Conservation (phyloP, 2,797 vertebrate genomes). For the Pempheris klunzingeri region DNA sequence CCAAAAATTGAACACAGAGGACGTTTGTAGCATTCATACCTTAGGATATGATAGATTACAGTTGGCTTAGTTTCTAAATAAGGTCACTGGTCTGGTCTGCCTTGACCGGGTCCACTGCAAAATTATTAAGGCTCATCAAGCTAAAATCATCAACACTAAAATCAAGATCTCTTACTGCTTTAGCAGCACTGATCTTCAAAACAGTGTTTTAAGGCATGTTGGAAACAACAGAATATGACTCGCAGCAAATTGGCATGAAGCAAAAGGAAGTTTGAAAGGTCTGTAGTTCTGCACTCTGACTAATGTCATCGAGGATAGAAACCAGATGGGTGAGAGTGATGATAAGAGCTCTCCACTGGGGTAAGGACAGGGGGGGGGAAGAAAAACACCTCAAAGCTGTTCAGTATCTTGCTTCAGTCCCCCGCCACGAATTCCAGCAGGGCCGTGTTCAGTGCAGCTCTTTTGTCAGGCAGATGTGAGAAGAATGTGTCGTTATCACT, state of each 20-base stretch:
- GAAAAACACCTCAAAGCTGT: constrained; percentile 56
- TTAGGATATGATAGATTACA: not conserved
- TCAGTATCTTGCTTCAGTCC: constrained; percentile 39
- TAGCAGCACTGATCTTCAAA: not conserved
- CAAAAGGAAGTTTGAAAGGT: constrained; percentile 38
- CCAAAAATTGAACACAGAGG: not conserved
- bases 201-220: not conserved
- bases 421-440: constrained; percentile 38
- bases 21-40: not conserved
- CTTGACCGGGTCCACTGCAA: not conserved
- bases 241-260: constrained; percentile 22
- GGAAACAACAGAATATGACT: constrained; percentile 16
- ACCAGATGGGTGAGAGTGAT: constrained; percentile 74
- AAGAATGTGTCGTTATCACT: constrained; percentile 3
- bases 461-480: constrained; percentile 11
- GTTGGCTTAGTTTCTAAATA: not conserved
- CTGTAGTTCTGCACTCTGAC: constrained; percentile 40
- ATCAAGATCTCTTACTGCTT: not conserved
- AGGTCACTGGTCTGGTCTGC: not conserved
- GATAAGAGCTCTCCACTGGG: constrained; percentile 66
- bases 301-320: constrained; percentile 67
- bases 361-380: constrained; percentile 11
- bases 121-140: too few species aligned
- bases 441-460: constrained; percentile 10
- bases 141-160: not conserved